phyloP scores from a whole-genome alignment of 2,888 invertebrate species.

The Mesodorylaimus sp. region DNA sequence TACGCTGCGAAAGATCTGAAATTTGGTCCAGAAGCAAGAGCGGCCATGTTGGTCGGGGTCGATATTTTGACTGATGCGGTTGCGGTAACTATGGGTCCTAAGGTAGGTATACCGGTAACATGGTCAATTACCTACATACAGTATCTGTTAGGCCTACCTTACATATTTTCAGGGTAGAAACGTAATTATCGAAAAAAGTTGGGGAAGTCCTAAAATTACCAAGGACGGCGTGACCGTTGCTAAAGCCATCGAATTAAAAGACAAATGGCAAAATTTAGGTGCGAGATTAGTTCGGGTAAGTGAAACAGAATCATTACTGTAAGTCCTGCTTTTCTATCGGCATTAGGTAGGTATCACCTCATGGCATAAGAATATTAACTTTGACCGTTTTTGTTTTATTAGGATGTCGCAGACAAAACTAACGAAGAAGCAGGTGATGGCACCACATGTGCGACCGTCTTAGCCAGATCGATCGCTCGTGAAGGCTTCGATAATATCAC shows the following conservation, averaged over 20 bases:
- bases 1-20: conserved; percentile 71
- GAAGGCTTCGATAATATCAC: conserved; percentile 98
- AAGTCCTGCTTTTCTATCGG: too few relatives aligned
- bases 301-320: too few relatives aligned
- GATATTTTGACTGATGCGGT: conserved; percentile 95
- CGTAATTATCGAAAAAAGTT: conserved; percentile 95
- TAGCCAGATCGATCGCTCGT: conserved; percentile 90
- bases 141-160: too few relatives aligned
- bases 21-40: conserved; percentile 91
- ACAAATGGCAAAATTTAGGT: conserved; percentile 96
- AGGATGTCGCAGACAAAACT: conserved; percentile 93
- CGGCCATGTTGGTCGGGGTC: conserved; percentile 91
- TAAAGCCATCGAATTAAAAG: conserved; percentile 88
- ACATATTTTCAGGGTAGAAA: conserved; percentile 72
- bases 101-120: conserved; percentile 42
- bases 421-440: conserved; percentile 99
- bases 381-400: too few relatives aligned
- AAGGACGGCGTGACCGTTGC: conserved; percentile 99
- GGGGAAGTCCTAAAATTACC: conserved; percentile 98
- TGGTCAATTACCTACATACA: too few relatives aligned
- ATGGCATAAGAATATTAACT: too few relatives aligned
- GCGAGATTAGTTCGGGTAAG: conserved; percentile 78
- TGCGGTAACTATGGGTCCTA: conserved; percentile 99
- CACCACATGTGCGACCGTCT: conserved; percentile 87
- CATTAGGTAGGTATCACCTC: too few relatives aligned